Evolutionary conservation across 2,113 vertebrate genomes (phyloP).

Genomic region (Tauraco erythrolophus): DNA sequence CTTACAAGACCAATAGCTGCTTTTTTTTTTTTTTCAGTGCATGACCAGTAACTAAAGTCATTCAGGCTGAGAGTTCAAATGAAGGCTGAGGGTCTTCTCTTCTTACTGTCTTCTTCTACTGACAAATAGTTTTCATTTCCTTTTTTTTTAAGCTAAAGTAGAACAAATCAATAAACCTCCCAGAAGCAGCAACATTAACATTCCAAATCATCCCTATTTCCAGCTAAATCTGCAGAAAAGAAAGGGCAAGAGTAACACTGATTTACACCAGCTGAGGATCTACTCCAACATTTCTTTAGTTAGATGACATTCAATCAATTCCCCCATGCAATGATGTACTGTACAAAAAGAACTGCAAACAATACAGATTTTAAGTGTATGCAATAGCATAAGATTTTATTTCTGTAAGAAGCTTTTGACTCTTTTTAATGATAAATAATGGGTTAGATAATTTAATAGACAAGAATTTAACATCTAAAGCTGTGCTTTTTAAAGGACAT

Average conservation of each 20-base stretch:
- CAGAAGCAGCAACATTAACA: slow-evolving; percentile 45
- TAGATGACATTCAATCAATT: slow-evolving; percentile 24
- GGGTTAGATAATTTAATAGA: background rate
- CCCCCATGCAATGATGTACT: background rate
- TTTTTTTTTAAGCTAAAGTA: background rate
- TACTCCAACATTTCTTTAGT: background rate
- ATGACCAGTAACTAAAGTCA: slow-evolving; percentile 66
- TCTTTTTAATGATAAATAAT: background rate
- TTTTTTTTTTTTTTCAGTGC: background rate
- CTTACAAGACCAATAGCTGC: slow-evolving; percentile 54
- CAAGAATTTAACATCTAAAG: background rate
- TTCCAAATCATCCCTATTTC: slow-evolving; percentile 17
- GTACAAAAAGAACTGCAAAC: slow-evolving; percentile 8
- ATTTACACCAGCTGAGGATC: slow-evolving; percentile 32
- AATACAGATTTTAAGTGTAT: background rate
- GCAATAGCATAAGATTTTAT: background rate
- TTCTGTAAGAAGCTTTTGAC: background rate
- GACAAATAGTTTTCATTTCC: slow-evolving; percentile 63
- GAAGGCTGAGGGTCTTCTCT: slow-evolving; percentile 5
- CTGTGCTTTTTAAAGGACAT: background rate
- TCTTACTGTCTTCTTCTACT: slow-evolving; percentile 22
- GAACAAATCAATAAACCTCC: slow-evolving; percentile 61
- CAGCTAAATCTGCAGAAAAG: slow-evolving; percentile 38
- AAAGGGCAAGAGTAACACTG: background rate
- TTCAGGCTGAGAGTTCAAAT: slow-evolving; percentile 45